A percentile compares a stretch with the other conserved stretches of the same genome.
Conservation (phyloP, 2,888 invertebrate species). For the Campoplex nolae region DNA sequence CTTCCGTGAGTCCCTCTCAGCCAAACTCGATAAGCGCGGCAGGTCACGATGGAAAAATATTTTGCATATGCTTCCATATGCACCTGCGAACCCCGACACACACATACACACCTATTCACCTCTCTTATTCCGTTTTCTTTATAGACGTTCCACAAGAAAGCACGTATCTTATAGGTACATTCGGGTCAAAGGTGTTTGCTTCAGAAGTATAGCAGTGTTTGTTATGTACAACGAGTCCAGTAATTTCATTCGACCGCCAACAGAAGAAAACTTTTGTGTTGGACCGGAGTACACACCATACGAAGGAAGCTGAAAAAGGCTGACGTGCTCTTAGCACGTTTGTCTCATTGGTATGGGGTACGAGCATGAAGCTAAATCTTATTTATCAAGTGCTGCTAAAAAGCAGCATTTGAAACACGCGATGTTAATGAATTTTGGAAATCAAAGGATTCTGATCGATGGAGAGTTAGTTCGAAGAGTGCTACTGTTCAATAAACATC, state of each 20-base stretch:
- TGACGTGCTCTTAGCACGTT: slow-evolving; percentile 21
- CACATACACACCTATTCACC: neutral
- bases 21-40: slow-evolving; percentile 64
- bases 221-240: slow-evolving; percentile 34
- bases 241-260: slow-evolving; percentile 44
- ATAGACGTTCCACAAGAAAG: neutral
- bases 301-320: neutral
- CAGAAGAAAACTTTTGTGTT: slow-evolving; percentile 1
- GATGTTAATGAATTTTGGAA: too few relatives aligned
- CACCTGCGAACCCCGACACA: slow-evolving; percentile 24
- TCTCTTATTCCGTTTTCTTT: neutral
- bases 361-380: neutral
- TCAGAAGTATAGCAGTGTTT: slow-evolving; percentile 29
- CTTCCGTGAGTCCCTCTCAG: slow-evolving; percentile 35
- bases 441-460: too few relatives aligned
- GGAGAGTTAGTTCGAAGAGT: too few relatives aligned
- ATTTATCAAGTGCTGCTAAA: neutral
- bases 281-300: neutral
- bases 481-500: too few relatives aligned
- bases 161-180: slow-evolving; percentile 4
- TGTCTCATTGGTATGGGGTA: neutral
- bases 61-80: slow-evolving; percentile 53
- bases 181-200: slow-evolving; percentile 16
- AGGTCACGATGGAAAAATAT: slow-evolving; percentile 66
- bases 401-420: neutral